Conservation (phyloP, 1,140 invertebrate genomes). For the Drosophila busckii region DNA sequence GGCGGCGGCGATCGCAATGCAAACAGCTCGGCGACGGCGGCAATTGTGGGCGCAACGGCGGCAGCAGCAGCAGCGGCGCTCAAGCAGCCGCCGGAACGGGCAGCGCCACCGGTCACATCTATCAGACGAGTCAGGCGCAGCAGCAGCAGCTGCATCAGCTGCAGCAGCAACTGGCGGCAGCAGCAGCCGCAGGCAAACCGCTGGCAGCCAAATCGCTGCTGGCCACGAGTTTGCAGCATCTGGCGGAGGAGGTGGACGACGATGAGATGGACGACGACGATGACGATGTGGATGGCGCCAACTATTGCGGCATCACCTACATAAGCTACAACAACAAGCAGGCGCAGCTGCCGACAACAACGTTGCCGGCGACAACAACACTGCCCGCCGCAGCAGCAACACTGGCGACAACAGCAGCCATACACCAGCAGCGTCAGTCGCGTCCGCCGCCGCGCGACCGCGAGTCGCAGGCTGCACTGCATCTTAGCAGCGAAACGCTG, state of each 20-base stretch:
- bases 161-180: conserved; percentile 58
- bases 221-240: conserved; percentile 66
- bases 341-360: conserved; percentile 65
- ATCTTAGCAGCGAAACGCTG: conserved; percentile 33
- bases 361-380: conserved; percentile 57
- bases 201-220: conserved; percentile 63
- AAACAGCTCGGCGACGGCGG: conserved; percentile 57
- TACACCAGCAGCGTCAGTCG: conserved; percentile 48
- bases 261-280: conserved; percentile 69
- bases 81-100: conserved; percentile 34
- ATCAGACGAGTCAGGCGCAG: conserved; percentile 64
- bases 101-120: conserved; percentile 55
- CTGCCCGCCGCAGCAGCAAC: conserved; percentile 55
- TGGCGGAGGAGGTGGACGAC: conserved; percentile 74
- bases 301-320: conserved; percentile 73
- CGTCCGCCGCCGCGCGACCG: conserved; percentile 15
- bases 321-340: conserved; percentile 77
- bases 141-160: conserved; percentile 66
- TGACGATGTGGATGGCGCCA: conserved; percentile 63
- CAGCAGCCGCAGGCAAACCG: conserved; percentile 57
- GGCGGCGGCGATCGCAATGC: conserved; percentile 48
- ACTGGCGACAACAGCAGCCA: conserved; percentile 50
- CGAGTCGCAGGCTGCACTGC: conserved; percentile 18
- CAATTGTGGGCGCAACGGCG: conserved; percentile 33
- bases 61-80: conserved; percentile 30